These are phyloP conservation scores for Strigamia transsilvanica DNA, from an alignment of 2,888 invertebrate species.

Conservation along the genomic window DNA sequence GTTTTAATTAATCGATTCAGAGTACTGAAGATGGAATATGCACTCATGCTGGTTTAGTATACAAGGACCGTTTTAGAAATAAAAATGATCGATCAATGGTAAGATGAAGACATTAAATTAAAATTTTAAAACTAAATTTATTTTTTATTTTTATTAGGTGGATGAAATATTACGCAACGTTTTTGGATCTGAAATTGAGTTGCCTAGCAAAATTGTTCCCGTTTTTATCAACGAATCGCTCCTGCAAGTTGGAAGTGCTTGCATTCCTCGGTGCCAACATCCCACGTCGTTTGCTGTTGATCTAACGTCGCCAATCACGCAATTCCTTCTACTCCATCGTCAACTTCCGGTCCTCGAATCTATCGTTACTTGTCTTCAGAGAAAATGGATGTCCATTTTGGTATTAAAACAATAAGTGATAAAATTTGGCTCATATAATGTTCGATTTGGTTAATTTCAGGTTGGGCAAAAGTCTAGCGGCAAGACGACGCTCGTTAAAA, in stretches of 20 bases:
- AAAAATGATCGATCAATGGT: conserved; percentile 78
- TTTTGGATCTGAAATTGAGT: conserved; percentile 67
- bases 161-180: conserved; percentile 62
- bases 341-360: conserved; percentile 73
- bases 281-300: neutral
- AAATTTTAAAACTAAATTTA: neutral
- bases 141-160: conserved; percentile 59
- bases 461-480: conserved; percentile 80
- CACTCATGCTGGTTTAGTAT: conserved; percentile 79
- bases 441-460: conserved; percentile 63
- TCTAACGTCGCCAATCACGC: neutral
- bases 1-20: conserved; percentile 52
- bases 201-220: conserved; percentile 54
- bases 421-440: neutral
- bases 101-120: neutral
- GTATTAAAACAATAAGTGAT: conserved; percentile 65
- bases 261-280: conserved; percentile 58
- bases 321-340: conserved; percentile 62
- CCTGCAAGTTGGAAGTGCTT: conserved; percentile 63
- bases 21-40: conserved; percentile 65
- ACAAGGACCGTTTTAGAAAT: conserved; percentile 86
- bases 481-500: conserved; percentile 80
- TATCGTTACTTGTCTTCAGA: conserved; percentile 83
- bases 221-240: conserved; percentile 58
- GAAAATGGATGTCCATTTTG: conserved; percentile 92